Conservation (phyloP, 2,797 vertebrate species). For the Phalanger gymnotis region DNA sequence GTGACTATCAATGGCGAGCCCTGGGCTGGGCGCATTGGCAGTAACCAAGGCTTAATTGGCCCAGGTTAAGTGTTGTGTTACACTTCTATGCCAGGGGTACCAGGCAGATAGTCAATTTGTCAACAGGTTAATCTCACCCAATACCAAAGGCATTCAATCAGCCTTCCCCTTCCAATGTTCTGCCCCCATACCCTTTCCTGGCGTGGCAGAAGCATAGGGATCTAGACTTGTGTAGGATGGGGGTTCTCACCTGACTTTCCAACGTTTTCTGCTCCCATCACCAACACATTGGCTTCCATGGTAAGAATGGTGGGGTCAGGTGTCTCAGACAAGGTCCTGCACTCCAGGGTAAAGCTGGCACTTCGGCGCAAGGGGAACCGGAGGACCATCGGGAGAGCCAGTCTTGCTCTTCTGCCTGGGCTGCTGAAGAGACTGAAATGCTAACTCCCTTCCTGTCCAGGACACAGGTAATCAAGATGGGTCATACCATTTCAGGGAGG, state of each 20-base stretch:
- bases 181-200: accelerated
- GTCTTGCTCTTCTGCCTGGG: not conserved
- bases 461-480: slow-evolving; percentile 14
- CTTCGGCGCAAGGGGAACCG: slow-evolving; percentile 82
- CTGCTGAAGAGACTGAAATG: not conserved
- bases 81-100: not conserved
- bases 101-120: not conserved
- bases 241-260: slow-evolving; percentile 89
- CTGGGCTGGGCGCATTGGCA: not conserved
- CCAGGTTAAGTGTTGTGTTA: not conserved
- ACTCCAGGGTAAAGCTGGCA: slow-evolving; percentile 83
- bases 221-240: not conserved
- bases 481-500: slow-evolving; percentile 55
- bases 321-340: slow-evolving; percentile 75
- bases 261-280: slow-evolving; percentile 90
- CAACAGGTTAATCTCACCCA: not conserved
- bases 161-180: not conserved
- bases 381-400: slow-evolving; percentile 77
- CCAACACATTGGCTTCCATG: slow-evolving; percentile 89
- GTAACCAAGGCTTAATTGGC: not conserved
- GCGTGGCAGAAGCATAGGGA: not conserved
- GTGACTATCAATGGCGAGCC: not conserved
- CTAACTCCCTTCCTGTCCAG: not conserved
- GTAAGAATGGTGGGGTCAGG: slow-evolving; percentile 68
- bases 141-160: not conserved